These are phyloP conservation scores for Gallirallus australis DNA, from an alignment of 2,797 vertebrate species.

Conservation along the genomic window DNA sequence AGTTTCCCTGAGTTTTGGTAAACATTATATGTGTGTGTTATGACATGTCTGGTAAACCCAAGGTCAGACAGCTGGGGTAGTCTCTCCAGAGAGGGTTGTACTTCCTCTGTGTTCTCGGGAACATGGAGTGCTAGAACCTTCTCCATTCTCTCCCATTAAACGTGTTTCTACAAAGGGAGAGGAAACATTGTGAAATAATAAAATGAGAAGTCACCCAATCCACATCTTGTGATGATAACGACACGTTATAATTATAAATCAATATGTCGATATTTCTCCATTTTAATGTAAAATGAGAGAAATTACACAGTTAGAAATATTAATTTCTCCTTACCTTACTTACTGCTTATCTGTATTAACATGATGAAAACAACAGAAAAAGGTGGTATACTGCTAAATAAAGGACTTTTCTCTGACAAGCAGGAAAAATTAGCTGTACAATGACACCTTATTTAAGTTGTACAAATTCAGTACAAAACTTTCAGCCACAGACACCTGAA, in stretches of 20 bases:
- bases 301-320: neutral
- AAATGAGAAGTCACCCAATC: neutral
- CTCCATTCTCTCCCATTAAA: neutral
- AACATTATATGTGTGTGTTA: neutral
- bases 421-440: neutral
- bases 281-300: neutral
- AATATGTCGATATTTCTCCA: neutral
- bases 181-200: neutral
- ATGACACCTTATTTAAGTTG: neutral
- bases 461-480: neutral
- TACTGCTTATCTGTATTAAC: neutral
- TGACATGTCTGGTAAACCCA: neutral
- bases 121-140: neutral
- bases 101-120: neutral
- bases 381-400: neutral
- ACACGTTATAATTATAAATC: neutral
- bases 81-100: neutral
- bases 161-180: neutral
- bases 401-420: neutral
- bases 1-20: neutral
- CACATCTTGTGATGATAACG: neutral
- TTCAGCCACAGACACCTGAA: neutral
- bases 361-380: neutral
- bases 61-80: neutral
- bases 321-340: neutral